These are phyloP conservation scores for Myopa tessellatipennis DNA, from an alignment of 2,888 invertebrate genomes.

Conservation along the genomic window DNA sequence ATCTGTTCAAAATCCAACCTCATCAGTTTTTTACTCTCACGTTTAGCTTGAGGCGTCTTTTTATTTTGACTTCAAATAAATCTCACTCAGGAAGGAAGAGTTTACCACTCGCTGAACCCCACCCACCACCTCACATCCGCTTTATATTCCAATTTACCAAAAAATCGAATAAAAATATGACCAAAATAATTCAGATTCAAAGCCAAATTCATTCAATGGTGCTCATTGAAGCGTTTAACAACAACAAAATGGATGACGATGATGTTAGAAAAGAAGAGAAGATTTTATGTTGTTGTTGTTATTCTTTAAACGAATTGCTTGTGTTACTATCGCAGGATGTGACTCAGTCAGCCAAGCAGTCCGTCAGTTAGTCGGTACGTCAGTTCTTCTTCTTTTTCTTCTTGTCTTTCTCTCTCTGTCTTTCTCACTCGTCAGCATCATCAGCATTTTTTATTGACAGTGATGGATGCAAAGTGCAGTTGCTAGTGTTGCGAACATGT, in stretches of 20 bases:
- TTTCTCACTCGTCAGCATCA: too few species aligned
- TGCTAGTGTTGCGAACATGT: neutral
- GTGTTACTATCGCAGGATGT: neutral
- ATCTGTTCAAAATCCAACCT: neutral
- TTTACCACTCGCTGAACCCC: neutral
- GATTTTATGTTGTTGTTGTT: neutral
- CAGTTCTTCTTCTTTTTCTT: neutral
- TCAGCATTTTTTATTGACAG: constrained; percentile 1
- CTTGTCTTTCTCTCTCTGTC: neutral
- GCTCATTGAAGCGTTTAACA: constrained; percentile 35
- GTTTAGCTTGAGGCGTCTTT: neutral
- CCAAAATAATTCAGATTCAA: constrained; percentile 34
- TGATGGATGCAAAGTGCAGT: constrained; percentile 14
- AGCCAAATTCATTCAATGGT: neutral
- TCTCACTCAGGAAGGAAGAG: neutral
- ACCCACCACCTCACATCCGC: neutral
- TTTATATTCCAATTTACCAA: neutral
- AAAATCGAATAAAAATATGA: neutral
- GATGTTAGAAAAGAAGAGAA: neutral
- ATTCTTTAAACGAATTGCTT: neutral
- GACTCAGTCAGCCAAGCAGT: neutral
- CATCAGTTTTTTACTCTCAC: neutral
- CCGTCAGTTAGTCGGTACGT: neutral
- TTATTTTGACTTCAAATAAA: neutral
- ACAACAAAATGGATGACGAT: constrained; percentile 1